A percentile compares a stretch with the other conserved stretches of the same genome.
phyloP scores from a whole-genome alignment of 2,113 vertebrate species.

The Otocyon megalotis region DNA sequence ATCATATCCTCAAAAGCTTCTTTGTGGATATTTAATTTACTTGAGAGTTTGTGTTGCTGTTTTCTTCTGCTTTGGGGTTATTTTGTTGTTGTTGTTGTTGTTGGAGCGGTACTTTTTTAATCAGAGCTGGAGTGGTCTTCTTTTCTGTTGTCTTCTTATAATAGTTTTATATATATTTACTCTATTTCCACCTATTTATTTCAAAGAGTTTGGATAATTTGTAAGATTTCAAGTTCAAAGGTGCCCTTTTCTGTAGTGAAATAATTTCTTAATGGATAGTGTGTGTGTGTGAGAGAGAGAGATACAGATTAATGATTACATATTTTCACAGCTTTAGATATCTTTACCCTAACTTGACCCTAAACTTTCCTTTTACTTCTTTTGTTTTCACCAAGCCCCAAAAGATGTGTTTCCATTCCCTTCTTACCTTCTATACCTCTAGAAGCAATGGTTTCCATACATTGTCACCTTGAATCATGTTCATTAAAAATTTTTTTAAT shows the following conservation, averaged over 20 bases:
- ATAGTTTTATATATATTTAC: not conserved
- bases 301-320: not conserved
- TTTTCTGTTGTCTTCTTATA: not conserved
- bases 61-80: not conserved
- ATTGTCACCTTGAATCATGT: not conserved
- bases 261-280: not conserved
- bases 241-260: not conserved
- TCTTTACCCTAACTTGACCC: not conserved
- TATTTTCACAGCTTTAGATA: not conserved
- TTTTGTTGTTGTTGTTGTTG: not conserved
- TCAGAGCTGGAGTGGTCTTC: not conserved
- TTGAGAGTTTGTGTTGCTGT: not conserved
- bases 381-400: not conserved
- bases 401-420: not conserved
- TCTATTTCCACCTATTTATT: not conserved
- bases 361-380: constrained; percentile 17
- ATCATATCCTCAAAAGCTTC: not conserved
- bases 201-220: not conserved
- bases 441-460: not conserved
- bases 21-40: not conserved
- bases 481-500: not conserved
- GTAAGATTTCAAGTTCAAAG: not conserved
- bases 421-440: not conserved
- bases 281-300: too few relatives aligned
- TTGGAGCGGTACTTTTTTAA: not conserved